phyloP scores from a whole-genome alignment of 2,113 vertebrate genomes.

The Neopipo cinnamomea region DNA sequence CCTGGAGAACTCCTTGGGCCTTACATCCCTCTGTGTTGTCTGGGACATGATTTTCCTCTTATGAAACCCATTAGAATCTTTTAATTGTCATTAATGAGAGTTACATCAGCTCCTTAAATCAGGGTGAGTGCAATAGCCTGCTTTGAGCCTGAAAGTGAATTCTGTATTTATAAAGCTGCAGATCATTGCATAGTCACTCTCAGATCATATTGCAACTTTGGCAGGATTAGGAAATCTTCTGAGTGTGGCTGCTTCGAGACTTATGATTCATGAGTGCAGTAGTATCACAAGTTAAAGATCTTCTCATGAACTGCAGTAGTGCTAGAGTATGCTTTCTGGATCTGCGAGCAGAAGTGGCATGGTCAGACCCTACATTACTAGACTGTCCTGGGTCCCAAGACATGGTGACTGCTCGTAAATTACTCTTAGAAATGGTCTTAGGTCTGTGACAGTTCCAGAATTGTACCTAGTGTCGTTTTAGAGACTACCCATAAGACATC shows the following conservation, averaged over 20 bases:
- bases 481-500: fast-evolving
- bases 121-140: background rate
- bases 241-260: background rate
- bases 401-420: background rate
- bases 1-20: background rate
- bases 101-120: background rate
- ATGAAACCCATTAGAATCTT: background rate
- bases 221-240: background rate
- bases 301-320: background rate
- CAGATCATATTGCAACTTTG: background rate
- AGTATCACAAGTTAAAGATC: background rate
- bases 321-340: background rate
- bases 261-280: background rate
- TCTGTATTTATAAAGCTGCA: background rate
- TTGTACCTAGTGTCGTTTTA: background rate
- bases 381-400: background rate
- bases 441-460: background rate
- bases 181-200: background rate
- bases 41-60: background rate
- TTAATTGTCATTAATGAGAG: background rate
- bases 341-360: background rate
- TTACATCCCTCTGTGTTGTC: background rate
- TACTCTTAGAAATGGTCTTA: background rate
- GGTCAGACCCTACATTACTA: background rate
- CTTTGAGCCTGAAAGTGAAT: background rate